Evolutionary conservation across 2,113 vertebrate species (phyloP).

Genomic region (Camarhynchus parvulus): DNA sequence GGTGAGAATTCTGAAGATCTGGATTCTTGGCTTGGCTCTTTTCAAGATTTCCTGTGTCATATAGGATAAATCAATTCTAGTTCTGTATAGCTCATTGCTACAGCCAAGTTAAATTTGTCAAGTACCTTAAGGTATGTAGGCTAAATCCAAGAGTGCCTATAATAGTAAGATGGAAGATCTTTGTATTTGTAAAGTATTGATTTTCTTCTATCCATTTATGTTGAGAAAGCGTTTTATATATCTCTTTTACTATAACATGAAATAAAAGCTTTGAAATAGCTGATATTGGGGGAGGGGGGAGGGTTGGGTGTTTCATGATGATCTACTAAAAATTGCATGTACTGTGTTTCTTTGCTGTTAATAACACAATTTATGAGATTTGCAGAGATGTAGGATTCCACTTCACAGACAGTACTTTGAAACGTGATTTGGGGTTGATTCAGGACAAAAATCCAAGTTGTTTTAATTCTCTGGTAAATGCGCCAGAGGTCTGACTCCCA

Average conservation of each 20-base stretch:
- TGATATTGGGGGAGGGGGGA: rapidly evolving
- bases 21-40: background rate
- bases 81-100: background rate
- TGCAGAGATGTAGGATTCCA: background rate
- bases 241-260: background rate
- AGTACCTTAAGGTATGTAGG: background rate
- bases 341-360: background rate
- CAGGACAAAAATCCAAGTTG: background rate
- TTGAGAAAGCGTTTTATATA: background rate
- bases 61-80: background rate
- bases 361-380: background rate
- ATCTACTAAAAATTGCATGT: background rate
- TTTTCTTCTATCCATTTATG: background rate
- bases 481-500: background rate
- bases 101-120: background rate
- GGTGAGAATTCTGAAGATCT: background rate
- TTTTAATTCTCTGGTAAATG: background rate
- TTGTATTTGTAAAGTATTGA: background rate
- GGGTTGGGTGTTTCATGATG: background rate
- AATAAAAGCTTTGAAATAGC: background rate
- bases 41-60: background rate
- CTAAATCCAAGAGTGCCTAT: background rate
- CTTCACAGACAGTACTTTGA: background rate
- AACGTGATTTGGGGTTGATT: background rate
- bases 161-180: background rate